A percentile compares a stretch with the other conserved stretches of the same genome.
Conservation (phyloP, 2,797 vertebrate genomes). For the Tangara arthus region DNA sequence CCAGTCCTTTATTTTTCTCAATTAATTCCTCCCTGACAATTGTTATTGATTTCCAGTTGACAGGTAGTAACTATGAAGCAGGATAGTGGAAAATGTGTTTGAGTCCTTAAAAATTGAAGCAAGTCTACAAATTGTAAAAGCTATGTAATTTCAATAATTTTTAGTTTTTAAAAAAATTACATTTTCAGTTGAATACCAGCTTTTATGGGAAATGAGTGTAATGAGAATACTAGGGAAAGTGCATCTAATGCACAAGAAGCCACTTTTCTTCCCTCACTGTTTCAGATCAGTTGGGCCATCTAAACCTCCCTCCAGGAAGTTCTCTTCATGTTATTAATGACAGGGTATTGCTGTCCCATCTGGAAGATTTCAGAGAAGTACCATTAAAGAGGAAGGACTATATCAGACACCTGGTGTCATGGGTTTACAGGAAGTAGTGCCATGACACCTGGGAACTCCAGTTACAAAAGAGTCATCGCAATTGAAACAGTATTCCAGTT, state of each 20-base stretch:
- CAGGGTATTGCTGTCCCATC: background rate
- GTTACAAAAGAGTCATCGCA: background rate
- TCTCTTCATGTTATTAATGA: background rate
- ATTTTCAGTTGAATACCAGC: background rate
- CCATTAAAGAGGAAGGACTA: background rate
- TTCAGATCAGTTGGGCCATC: background rate
- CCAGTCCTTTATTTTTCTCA: background rate
- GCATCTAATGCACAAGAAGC: background rate
- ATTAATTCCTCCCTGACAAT: background rate
- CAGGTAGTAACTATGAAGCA: background rate
- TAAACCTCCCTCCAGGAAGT: background rate
- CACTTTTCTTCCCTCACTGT: background rate
- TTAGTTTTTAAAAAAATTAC: background rate
- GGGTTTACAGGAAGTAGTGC: too few relatives aligned
- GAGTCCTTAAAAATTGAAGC: background rate
- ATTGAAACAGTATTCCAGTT: background rate
- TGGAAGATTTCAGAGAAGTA: background rate
- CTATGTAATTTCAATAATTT: background rate
- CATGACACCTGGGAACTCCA: background rate
- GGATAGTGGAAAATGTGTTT: background rate
- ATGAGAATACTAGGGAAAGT: background rate
- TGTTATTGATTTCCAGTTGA: background rate
- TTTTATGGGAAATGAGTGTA: background rate
- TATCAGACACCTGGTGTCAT: too few relatives aligned
- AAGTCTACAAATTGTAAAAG: background rate